Evolutionary conservation across 2,797 vertebrate genomes (phyloP), one percentile per base, ranked within the genome.

Genomic region (Semotilus atromaculatus): DNA sequence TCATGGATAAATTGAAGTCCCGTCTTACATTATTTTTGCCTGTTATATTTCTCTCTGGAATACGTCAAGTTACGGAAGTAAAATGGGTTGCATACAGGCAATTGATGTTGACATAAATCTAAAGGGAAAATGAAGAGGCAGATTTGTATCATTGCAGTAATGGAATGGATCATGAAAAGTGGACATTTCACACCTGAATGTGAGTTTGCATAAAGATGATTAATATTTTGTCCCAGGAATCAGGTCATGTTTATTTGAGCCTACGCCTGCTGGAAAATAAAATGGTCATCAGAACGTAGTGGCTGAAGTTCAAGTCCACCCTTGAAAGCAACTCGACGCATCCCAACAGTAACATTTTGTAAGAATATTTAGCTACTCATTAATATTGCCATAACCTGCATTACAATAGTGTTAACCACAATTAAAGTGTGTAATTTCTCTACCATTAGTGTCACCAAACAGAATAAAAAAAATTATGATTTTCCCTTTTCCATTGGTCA

Each of bases 191-290:
- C 14, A 64, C 29, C 29, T 31, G 3, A 64, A 64, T 23, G 19
- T 68, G 36, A 38, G 34, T 60, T n/a, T 62, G 36, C n/a, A 19
- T 19, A 40, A 48, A 40, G 78, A 53, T 36, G 66, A 58, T 38
- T 26, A 70, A 53, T 21, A 70, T 71, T 55, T 43, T 21, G 7
- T 81, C 14, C 13, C n/a, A 29, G 48, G 16, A 70, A 70, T 8
- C 34, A 21, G n/a, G 66, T 10, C 48, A 29, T 58, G 48, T 51
- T 81, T 81, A 40, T 68, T 55, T 70, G n/a, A 70, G 79, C 34
- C 66, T 80, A 48, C 1, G 0, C 45, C 31, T 51, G 62, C 8
- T 70, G 23, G 48, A 36, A 70, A 70, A 45, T 4, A 2, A 81
- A 67, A 40, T 80, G 31, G 4, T 80, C 43, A 34, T 67, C 29